Percentiles rank a stretch among this genome's conserved stretches.
These are phyloP conservation scores for Paralichthys olivaceus DNA, from an alignment of 2,113 vertebrate species.

Conservation along the genomic window DNA sequence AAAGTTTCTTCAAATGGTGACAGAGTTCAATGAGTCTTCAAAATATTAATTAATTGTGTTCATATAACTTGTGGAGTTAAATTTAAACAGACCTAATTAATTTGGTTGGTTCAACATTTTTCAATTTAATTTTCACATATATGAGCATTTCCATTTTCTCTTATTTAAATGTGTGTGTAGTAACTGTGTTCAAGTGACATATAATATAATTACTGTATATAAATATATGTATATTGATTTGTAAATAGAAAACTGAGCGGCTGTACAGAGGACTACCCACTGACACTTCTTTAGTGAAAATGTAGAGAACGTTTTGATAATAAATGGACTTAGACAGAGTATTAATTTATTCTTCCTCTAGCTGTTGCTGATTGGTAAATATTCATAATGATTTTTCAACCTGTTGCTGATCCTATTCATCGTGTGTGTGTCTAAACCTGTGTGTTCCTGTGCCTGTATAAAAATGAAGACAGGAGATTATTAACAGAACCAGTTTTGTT, in stretches of 20 bases:
- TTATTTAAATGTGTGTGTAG: too few species aligned
- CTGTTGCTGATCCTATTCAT: not conserved
- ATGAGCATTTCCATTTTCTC: too few species aligned
- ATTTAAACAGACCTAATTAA: too few species aligned
- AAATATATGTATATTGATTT: too few species aligned
- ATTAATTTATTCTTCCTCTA: constrained; percentile 36
- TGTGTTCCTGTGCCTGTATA: not conserved
- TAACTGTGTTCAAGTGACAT: constrained; percentile 8
- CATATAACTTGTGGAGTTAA: too few species aligned
- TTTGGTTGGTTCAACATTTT: too few species aligned
- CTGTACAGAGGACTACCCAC: constrained; percentile 32
- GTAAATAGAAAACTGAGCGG: constrained; percentile 31
- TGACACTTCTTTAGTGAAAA: constrained; percentile 33
- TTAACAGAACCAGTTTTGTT: constrained; percentile 36
- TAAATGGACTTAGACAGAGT: constrained; percentile 36
- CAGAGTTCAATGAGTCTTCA: too few species aligned
- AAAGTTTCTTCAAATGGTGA: too few species aligned
- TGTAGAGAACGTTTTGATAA: constrained; percentile 15
- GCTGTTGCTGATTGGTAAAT: constrained; percentile 33
- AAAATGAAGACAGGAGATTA: constrained; percentile 19
- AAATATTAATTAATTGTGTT: too few species aligned
- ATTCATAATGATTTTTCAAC: constrained; percentile 17
- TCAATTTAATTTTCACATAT: too few species aligned
- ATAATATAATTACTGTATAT: constrained; percentile 36
- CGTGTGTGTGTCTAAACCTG: not conserved